Evolutionary conservation across 2,888 invertebrate genomes (phyloP), one percentile per base, ranked within the genome.

Genomic region (Beris morrisii): DNA sequence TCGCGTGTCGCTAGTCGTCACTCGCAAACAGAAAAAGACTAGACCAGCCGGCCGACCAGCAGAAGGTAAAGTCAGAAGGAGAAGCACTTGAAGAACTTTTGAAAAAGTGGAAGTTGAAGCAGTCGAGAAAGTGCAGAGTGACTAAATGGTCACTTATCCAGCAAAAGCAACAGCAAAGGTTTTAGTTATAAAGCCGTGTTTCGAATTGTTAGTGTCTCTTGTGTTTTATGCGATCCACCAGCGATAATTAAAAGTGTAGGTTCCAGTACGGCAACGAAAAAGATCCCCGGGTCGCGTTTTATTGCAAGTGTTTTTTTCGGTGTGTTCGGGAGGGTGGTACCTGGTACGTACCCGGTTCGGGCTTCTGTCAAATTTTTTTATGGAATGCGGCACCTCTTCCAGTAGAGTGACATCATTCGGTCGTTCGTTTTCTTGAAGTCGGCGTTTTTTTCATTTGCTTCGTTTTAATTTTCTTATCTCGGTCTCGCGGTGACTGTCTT

Each of bases 51-150:
- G 32, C 6, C 31, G 55, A 4, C 11, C 38, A 11, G 56, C 56
- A 38, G n/a, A n/a, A 5, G 22, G 46, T 45, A 28, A 45, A 45
- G 30, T 45, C 44, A 58, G 58, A 28, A 58, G 58, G 58, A 58
- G 58, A 46, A 58, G 58, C 30, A 58, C 61, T 61, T 61, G 52
- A 61, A 61, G 45, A 61, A 52, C 28, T 53, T 61, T 50, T 31
- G 46, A 30, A 48, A 32, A 32, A 15, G 22, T 22, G 22, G 22
- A 22, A 22, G 9, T 48, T 61, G 38, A 38, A 61, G 61, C 43
- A 61, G 61, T 61, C 50, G 52, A 50, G 61, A 61, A 61, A 61
- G 61, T 61, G 61, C 50, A 50, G 61, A 61, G 61, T 52, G 61
- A 52, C 50, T 52, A 52, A 52, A 52, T 38, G 58, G 46, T 38